These are phyloP conservation scores for Xestia sexstrigata DNA, from an alignment of 2,888 invertebrate species.

Conservation along the genomic window DNA sequence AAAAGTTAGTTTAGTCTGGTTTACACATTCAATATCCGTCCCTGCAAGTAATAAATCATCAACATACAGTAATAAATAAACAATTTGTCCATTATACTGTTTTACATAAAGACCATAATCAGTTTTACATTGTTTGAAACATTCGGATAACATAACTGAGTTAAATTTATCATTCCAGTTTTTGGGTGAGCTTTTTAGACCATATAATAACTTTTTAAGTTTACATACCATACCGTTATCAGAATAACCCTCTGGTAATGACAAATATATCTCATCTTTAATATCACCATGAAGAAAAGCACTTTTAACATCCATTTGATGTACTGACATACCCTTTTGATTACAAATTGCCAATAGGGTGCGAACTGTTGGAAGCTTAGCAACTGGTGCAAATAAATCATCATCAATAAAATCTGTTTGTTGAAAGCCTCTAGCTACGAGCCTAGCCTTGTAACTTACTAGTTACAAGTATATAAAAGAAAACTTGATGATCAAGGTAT, in stretches of 20 bases:
- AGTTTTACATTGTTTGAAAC: conserved; percentile 9
- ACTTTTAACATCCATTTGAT: conserved; percentile 43
- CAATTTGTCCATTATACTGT: neutral
- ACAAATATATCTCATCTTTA: conserved; percentile 50
- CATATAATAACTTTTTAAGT: conserved; percentile 1
- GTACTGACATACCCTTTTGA: conserved; percentile 3
- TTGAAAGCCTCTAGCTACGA: conserved; percentile 15
- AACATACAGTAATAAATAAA: conserved; percentile 3
- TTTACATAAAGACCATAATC: conserved; percentile 7
- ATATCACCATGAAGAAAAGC: conserved; percentile 56
- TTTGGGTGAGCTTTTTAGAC: conserved; percentile 4
- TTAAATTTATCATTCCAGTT: conserved; percentile 8
- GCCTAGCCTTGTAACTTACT: conserved; percentile 10
- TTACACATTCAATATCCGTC: conserved; percentile 11
- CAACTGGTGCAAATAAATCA: conserved; percentile 6
- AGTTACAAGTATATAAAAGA: too few relatives aligned
- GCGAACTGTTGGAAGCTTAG: conserved; percentile 4
- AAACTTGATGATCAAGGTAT: too few relatives aligned
- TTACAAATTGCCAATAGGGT: conserved; percentile 6
- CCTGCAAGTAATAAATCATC: conserved; percentile 10
- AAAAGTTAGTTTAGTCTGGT: neutral
- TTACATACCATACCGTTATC: neutral
- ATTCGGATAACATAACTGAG: neutral
- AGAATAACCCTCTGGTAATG: conserved; percentile 39
- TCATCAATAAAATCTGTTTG: conserved; percentile 17